Conservation (phyloP, 2,113 vertebrate species). For the Oreochromis spilurus region DNA sequence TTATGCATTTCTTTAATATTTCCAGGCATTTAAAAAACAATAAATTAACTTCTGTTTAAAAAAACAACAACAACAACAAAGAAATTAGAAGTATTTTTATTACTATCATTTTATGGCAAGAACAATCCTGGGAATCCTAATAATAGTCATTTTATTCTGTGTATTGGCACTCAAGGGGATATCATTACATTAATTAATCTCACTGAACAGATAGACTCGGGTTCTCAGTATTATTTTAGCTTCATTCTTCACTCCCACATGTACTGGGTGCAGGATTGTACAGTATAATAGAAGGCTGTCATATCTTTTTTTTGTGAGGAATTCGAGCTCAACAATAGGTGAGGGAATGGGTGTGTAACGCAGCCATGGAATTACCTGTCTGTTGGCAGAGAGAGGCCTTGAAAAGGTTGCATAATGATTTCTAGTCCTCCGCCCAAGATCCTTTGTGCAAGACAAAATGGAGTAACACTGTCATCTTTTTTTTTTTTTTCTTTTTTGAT, state of each 20-base stretch:
- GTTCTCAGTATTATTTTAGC: not conserved
- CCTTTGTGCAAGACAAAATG: conserved; percentile 28
- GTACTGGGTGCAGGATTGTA: not conserved
- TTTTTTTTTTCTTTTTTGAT: not conserved
- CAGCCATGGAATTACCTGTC: conserved; percentile 6
- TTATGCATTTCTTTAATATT: not conserved
- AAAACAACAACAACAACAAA: not conserved
- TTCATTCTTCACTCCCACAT: not conserved
- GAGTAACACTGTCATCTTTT: not conserved
- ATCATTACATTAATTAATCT: not conserved
- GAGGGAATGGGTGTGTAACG: conserved; percentile 35
- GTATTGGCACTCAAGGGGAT: not conserved
- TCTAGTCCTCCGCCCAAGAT: conserved; percentile 33
- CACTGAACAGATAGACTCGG: not conserved
- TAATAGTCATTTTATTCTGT: not conserved
- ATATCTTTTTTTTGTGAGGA: not conserved
- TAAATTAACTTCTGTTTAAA: not conserved
- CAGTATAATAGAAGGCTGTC: not conserved
- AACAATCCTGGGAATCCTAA: not conserved
- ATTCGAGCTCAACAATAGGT: conserved; percentile 30
- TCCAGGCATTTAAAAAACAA: not conserved
- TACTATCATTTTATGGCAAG: not conserved
- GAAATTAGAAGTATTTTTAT: not conserved
- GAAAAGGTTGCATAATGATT: conserved; percentile 31
- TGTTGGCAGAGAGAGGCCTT: not conserved